A percentile compares a stretch with the other conserved stretches of the same genome.
phyloP scores from a whole-genome alignment of 1,140 invertebrate genomes.

The Zaprionus lachaisei region DNA sequence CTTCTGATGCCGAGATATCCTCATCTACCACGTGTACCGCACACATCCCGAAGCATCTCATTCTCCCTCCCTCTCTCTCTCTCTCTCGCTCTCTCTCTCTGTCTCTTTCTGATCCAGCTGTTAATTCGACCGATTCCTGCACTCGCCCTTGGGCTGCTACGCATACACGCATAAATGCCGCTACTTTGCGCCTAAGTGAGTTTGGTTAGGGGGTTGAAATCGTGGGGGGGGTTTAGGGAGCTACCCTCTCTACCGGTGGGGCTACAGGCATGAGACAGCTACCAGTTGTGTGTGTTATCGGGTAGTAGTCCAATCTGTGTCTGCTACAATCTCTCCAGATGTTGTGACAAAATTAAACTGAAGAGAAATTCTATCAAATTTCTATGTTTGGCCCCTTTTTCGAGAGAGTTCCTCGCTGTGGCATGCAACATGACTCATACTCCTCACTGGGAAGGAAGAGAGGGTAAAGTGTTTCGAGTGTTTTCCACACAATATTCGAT shows the following conservation, averaged over 20 bases:
- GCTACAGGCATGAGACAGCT: background rate
- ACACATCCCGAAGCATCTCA: background rate
- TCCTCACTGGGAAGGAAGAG: background rate
- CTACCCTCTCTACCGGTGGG: no score
- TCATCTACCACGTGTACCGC: background rate
- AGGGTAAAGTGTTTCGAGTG: background rate
- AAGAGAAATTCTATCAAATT: slow-evolving; percentile 7
- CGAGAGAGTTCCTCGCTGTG: background rate
- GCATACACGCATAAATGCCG: slow-evolving; percentile 73
- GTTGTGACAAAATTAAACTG: slow-evolving; percentile 6
- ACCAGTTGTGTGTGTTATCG: background rate
- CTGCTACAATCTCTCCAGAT: background rate
- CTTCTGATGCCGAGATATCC: background rate
- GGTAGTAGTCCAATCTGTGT: background rate
- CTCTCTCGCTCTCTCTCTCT: background rate
- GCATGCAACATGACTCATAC: background rate
- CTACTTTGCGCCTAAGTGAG: slow-evolving; percentile 67
- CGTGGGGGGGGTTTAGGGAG: background rate
- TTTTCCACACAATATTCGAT: background rate
- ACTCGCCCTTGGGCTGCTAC: slow-evolving; percentile 6
- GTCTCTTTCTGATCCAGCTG: slow-evolving; percentile 14
- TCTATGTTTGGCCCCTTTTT: background rate
- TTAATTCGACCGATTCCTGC: slow-evolving; percentile 27
- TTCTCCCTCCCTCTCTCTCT: background rate
- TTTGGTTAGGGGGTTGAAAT: slow-evolving; percentile 21